A percentile compares a stretch with the other conserved stretches of the same genome.
These are phyloP conservation scores for Merluccius polli DNA, from an alignment of 2,797 vertebrate species.

Conservation along the genomic window DNA sequence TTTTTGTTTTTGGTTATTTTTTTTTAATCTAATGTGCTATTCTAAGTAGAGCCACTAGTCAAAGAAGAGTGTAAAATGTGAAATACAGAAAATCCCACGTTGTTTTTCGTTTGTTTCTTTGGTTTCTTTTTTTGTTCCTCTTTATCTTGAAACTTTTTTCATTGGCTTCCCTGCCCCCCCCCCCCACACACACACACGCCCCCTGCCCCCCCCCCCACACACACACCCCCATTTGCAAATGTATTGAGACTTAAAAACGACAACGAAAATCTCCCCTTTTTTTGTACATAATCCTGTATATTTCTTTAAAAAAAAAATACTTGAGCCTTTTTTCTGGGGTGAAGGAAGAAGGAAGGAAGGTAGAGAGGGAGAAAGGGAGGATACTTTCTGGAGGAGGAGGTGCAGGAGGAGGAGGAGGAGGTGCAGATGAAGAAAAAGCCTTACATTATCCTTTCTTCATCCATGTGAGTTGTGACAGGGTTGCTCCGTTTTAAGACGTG, in stretches of 20 bases:
- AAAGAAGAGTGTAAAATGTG: conserved; percentile 93
- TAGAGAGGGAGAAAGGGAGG: neutral
- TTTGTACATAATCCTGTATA: conserved; percentile 99
- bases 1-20: conserved; percentile 43
- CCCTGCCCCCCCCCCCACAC: conserved; percentile 7
- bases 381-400: conserved; percentile 41
- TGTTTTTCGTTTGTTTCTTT: conserved; percentile 64
- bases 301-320: conserved; percentile 92
- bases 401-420: conserved; percentile 74
- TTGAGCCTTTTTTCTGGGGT: conserved; percentile 92
- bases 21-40: conserved; percentile 74
- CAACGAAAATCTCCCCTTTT: conserved; percentile 72
- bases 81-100: conserved; percentile 77
- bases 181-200: too few relatives aligned
- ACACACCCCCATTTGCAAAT: conserved; percentile 53
- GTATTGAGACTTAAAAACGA: conserved; percentile 69
- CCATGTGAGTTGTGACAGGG: conserved; percentile 92
- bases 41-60: conserved; percentile 94
- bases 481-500: conserved; percentile 93
- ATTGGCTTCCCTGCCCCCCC: neutral
- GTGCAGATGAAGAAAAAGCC: conserved; percentile 99
- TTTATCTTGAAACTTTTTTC: conserved; percentile 50
- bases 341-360: conserved; percentile 56
- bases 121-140: conserved; percentile 56
- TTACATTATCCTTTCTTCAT: conserved; percentile 99